Evolutionary conservation across 2,797 vertebrate species (phyloP), one percentile per base, ranked within the genome.

Genomic region (Chelon labrosus): DNA sequence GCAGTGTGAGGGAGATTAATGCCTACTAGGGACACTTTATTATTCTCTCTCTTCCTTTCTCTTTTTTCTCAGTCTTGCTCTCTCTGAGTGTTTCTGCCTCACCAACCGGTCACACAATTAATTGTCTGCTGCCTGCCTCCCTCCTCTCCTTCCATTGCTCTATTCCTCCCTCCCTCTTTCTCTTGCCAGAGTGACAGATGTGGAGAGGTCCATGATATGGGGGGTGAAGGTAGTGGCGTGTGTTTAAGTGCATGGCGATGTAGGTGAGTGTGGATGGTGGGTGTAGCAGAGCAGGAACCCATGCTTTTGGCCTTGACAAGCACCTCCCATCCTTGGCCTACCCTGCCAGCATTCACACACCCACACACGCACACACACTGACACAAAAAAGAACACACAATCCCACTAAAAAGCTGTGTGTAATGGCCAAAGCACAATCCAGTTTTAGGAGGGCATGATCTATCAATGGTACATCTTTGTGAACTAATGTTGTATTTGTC

Each of bases 1-100:
- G 96, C 95, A 96, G 96, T 95, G 96, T 98, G 97, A 98, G 96
- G 96, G 96, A 98, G 97, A 99, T 98, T 97, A 99, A 98, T 98
- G 96, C 93, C 92, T 95, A 92, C 94, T 92, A 92, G 88, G 93
- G 95, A 96, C 95, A 97, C 96, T 98, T 98, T 98, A 97, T 98
- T 98, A 98, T 97, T 97, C 95, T 96, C 96, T 95, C 95, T 95
- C 96, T 97, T 95, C 95, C 73, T 96, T 96, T 95, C 95, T 97
- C 95, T 96, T 95, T 35, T 95, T 51, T 66, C 83, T 79, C 70
- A 60, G 64, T 83, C 79, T 83, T 81, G 20, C 63, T 44, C 69
- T 75, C 69, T 75, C 80, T 80, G 79, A 54, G 73, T 84, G 74
- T 71, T 65, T 85, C 81, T 85, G 96, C 96, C 96, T 97, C 96